Evolutionary conservation across 2,797 vertebrate genomes (phyloP).

Genomic region (Eutrigla gurnardus): DNA sequence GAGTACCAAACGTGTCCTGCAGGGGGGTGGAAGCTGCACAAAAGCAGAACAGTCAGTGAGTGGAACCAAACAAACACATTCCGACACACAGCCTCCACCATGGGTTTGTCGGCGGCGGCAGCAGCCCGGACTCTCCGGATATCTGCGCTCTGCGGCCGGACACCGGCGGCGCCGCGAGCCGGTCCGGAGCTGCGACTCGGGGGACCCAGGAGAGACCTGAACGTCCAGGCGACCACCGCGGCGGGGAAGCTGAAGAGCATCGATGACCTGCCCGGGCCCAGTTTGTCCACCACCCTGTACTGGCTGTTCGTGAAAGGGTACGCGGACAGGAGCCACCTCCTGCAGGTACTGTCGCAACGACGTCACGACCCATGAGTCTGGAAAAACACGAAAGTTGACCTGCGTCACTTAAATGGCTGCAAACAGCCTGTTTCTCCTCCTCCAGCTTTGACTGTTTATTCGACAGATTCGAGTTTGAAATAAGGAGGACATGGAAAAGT

Average conservation of each 20-base stretch:
- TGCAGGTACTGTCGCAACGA: constrained; percentile 64
- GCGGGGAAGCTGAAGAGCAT: constrained; percentile 66
- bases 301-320: constrained; percentile 83
- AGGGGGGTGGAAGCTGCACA: background rate
- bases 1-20: background rate
- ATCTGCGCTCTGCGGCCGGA: background rate
- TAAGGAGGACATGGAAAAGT: too few relatives aligned
- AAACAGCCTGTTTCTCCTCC: too few relatives aligned
- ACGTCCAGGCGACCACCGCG: constrained; percentile 29
- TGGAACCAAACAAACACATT: background rate
- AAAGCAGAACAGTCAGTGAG: too few relatives aligned
- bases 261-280: constrained; percentile 82
- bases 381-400: too few relatives aligned
- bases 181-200: background rate
- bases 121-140: constrained; percentile 7
- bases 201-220: constrained; percentile 1
- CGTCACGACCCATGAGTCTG: too few relatives aligned
- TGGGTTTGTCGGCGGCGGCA: constrained; percentile 18
- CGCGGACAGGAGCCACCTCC: constrained; percentile 76
- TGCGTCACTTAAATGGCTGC: too few relatives aligned
- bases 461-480: too few relatives aligned
- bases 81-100: background rate
- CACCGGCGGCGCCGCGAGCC: accelerated
- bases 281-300: constrained; percentile 67
- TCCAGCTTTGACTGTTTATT: too few relatives aligned